phyloP scores from a whole-genome alignment of 1,140 invertebrate genomes.

The Latrodectus geometricus region DNA sequence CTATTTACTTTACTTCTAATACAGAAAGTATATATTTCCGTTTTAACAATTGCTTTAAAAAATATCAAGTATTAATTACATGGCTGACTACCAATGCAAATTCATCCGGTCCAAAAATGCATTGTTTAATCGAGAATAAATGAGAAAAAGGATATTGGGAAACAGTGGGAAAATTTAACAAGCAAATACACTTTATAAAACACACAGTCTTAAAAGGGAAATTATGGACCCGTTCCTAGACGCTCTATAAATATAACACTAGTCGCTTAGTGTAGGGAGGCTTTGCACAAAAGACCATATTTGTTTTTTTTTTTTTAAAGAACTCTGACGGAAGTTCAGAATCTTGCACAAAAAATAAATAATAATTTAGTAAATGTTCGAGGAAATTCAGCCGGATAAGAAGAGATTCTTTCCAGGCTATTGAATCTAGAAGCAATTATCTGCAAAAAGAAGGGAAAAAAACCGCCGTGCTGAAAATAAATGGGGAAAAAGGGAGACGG shows the following conservation, averaged over 20 bases:
- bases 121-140: too few relatives aligned
- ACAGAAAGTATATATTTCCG: too few relatives aligned
- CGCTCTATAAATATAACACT: background rate
- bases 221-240: background rate
- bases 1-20: too few relatives aligned
- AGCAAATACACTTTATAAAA: background rate
- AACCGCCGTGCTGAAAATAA: slow-evolving; percentile 5
- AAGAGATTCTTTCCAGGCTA: slow-evolving; percentile 26
- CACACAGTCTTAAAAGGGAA: background rate
- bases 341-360: background rate
- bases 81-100: too few relatives aligned
- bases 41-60: too few relatives aligned
- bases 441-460: slow-evolving; percentile 3
- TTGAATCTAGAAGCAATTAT: slow-evolving; percentile 40
- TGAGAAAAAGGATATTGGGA: too few relatives aligned
- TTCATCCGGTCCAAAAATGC: too few relatives aligned
- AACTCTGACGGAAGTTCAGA: background rate
- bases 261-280: background rate
- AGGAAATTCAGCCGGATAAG: slow-evolving; percentile 28
- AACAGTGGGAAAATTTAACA: too few relatives aligned
- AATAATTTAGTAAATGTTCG: background rate
- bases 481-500: slow-evolving; percentile 12
- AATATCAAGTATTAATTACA: too few relatives aligned
- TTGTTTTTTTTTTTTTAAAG: background rate
- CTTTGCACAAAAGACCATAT: background rate